Evolutionary conservation across 2,113 vertebrate species (phyloP), one percentile per base, ranked within the genome.

Genomic region (Halichoeres trimaculatus): DNA sequence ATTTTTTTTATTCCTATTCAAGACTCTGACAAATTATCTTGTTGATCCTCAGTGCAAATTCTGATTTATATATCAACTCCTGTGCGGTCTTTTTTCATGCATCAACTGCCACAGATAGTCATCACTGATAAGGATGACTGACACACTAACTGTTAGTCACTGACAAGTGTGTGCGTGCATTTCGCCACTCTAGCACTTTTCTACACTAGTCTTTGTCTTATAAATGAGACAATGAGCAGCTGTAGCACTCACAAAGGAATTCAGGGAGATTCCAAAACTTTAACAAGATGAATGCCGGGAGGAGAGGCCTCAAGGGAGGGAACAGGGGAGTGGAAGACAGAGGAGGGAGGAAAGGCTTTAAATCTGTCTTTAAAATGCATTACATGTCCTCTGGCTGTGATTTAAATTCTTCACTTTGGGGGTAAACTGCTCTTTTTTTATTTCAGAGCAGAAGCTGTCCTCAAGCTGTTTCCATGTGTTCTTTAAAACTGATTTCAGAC

Each of bases 241-340:
- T 87, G 86, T 57, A 22, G 59, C 19, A 34, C 60, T 83, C 57
- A 41, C 60, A 10, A 3, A 54, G 88, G 84, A 86, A 84, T 84
- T 83, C 74, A 58, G 90, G 90, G 88, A 86, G 83, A 91, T 90
- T 90, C 87, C 88, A 63, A 70, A 72, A 82, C 74, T 74, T 77
- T 62, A 64, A n/a, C 1, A 16, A 45, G 70, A 80, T 70, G 61
- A 78, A 80, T 40, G 51, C 41, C 45, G 72, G 69, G 81, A 81
- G 79, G 78, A 79, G 77, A 83, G 63, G 66, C 72, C 81, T 67
- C 50, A 5, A 24, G 77, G 84, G 82, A 76, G 45, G 36, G 36
- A 82, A 52, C 53, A 59, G 52, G 58, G 60, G 72, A 69, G 79
- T 61, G 70, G 74, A 70, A 20, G 59, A 59, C 64, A 63, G 71